These are phyloP conservation scores for Neuroterus valhalla DNA, from an alignment of 1,140 invertebrate genomes.

Conservation along the genomic window DNA sequence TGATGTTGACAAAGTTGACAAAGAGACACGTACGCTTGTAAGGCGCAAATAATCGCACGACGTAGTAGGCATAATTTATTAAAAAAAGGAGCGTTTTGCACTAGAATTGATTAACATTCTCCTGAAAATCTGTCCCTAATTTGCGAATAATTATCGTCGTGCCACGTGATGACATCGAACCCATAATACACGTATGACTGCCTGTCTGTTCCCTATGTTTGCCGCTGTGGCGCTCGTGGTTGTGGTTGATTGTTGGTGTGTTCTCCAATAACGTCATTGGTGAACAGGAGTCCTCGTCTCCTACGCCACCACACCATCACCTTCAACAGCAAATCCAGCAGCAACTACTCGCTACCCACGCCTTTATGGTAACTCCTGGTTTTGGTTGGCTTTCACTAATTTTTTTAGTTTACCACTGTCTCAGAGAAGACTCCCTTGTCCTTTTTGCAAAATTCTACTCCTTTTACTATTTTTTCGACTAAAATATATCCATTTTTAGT, in stretches of 20 bases:
- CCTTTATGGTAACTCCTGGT: constrained; percentile 76
- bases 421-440: too few species aligned
- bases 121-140: constrained; percentile 57
- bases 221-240: constrained; percentile 75
- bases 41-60: neutral
- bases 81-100: constrained; percentile 31
- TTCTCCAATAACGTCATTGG: constrained; percentile 75
- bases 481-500: too few species aligned
- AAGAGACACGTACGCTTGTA: neutral
- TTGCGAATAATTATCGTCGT: constrained; percentile 59
- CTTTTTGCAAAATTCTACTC: too few species aligned
- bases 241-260: constrained; percentile 77
- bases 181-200: constrained; percentile 75
- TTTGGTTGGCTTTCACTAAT: constrained; percentile 76
- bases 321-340: constrained; percentile 77
- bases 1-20: too few species aligned
- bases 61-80: constrained; percentile 3
- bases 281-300: constrained; percentile 75
- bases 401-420: constrained; percentile 49
- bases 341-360: constrained; percentile 76
- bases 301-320: constrained; percentile 75
- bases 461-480: too few species aligned
- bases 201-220: constrained; percentile 76
- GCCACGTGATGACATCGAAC: constrained; percentile 70
- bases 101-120: constrained; percentile 58